Evolutionary conservation across 2,113 vertebrate species (phyloP), one percentile per base, ranked within the genome.

Genomic region (Oryzias celebensis): DNA sequence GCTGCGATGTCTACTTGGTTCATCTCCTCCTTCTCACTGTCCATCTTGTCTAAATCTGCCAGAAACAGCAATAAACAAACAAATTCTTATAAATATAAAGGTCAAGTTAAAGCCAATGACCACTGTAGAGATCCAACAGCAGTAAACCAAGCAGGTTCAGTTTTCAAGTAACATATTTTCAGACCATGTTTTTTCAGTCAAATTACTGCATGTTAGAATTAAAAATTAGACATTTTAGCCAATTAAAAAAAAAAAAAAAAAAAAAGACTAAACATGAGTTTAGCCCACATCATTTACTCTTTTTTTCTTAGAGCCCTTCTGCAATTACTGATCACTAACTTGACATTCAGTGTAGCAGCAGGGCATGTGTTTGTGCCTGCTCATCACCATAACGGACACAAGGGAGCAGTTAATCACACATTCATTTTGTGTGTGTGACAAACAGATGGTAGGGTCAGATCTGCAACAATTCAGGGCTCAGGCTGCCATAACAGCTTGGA

Each of bases 11-110:
- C 96, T 14, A 91, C 89, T 82, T 97, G 91, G 80, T 96, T 98
- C 90, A 98, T 88, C 73, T 98, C 96, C 51, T 91, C 94, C 91
- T 98, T 98, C 91, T 98, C 94, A 61, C 93, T 94, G 91, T 98
- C 97, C 70, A 96, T 88, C 85, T 98, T 96, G 82, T 96, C 95
- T 85, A 98, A 89, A 89, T 99, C 97, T 98, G 86, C 26, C 46
- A 65, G 47, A 63, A 2, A 13, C 23, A 61, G 51, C 2, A 0
- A 62, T 47, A 46, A 3, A 57, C 15, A 18, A 5, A 47, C 22
- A 67, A 3, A 52, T 14, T 48, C 17, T 44, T 3, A 54, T 1
- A 22, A 1, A 23, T 7, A 56, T 41, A 75, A 24, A 31, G 49
- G 3, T 41, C 8, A 53, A 6, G 26, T 14, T 2, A 13, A 24